Evolutionary conservation across 1,140 invertebrate genomes (phyloP).

Genomic region (Heliconius congener): DNA sequence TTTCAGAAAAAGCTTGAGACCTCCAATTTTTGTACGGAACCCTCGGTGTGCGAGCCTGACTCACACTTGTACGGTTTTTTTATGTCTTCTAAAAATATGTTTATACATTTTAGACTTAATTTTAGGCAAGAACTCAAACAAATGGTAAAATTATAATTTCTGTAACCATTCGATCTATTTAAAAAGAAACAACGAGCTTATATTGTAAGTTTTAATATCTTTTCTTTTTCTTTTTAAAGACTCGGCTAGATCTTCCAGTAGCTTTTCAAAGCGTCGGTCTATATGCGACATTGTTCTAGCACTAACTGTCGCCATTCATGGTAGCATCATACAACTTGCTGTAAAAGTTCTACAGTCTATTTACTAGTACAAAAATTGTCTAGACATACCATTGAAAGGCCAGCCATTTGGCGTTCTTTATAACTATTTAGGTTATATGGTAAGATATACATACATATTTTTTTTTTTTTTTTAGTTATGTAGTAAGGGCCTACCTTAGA

Average conservation of each 20-base stretch:
- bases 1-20: too few species aligned
- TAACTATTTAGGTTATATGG: not conserved
- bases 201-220: not conserved
- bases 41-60: too few species aligned
- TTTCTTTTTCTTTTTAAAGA: not conserved
- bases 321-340: not conserved
- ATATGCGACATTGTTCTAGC: not conserved
- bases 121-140: too few species aligned
- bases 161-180: not conserved
- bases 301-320: slow-evolving; percentile 8
- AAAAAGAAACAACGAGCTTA: not conserved
- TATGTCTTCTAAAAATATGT: too few species aligned
- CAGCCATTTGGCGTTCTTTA: not conserved
- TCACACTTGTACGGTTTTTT: too few species aligned
- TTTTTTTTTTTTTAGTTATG: too few species aligned
- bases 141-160: not conserved
- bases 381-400: not conserved
- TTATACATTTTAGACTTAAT: too few species aligned
- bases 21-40: too few species aligned
- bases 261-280: not conserved
- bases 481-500: too few species aligned
- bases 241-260: not conserved
- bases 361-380: not conserved
- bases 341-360: slow-evolving; percentile 1
- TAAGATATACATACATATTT: not conserved